Evolutionary conservation across 2,888 invertebrate genomes (phyloP), one percentile per base, ranked within the genome.

Genomic region (Sthenelais limicola): DNA sequence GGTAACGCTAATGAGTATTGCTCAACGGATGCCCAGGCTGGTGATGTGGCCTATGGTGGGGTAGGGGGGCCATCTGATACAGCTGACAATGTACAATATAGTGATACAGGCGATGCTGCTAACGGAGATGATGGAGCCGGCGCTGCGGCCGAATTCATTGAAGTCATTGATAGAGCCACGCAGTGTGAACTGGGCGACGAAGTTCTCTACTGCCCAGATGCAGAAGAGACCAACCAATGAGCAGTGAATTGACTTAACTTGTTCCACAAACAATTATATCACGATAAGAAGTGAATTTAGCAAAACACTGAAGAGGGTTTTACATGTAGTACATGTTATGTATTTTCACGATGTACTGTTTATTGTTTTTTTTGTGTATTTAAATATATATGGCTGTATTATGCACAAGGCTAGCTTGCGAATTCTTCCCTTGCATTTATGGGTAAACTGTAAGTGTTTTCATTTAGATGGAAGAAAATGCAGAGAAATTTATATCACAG

Each of bases 101-200:
- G 3, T 52, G 26, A 24, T 3, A n/a, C n/a, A n/a, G 52, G 52
- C 2, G 4, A 2, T 1, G 18, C 15, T 1, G 21, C 1, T 9
- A 9, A 3, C 24, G 56, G 18, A 9, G 56, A 32, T 18, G 56
- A 56, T 5, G 38, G 38, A n/a, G 38, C 21, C 24, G 54, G 30
- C 12, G n/a, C 54, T 15, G 38, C 24, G 4, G 28, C 62, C 26
- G 62, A 62, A 28, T 62, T 21, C 24, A 62, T 62, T 3, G 62
- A 62, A 43, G 62, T 62, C 7, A 38, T 62, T 18, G 62, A 62
- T 43, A 35, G 62, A 3, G 62, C 38, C 38, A 62, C 43, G 1
- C 62, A 62, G 62, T 62, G 62, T 21, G 62, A 62, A 43, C 24
- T 62, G 24, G 62, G 62, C 3, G 62, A 62, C 24, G 62, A 62